A percentile compares a stretch with the other conserved stretches of the same genome.
Evolutionary conservation across 2,797 vertebrate genomes (phyloP).

Genomic region (Myripristis murdjan): DNA sequence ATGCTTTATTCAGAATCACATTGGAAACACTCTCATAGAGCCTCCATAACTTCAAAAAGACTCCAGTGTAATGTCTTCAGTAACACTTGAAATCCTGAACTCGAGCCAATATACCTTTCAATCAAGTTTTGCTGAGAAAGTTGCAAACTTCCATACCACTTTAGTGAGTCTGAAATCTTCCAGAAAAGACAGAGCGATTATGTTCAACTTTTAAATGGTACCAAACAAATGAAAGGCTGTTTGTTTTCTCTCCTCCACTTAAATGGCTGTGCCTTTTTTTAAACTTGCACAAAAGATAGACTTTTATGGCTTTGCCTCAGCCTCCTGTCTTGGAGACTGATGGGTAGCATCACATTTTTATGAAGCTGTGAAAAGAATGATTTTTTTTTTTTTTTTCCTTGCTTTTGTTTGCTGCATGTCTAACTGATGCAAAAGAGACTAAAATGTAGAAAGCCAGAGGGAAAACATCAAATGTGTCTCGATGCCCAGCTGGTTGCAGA

Average conservation of each 20-base stretch:
- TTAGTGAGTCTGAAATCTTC: slow-evolving; percentile 48
- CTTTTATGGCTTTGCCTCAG: slow-evolving; percentile 47
- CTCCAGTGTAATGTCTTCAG: slow-evolving; percentile 58
- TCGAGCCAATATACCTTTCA: slow-evolving; percentile 28
- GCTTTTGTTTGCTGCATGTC: slow-evolving; percentile 21
- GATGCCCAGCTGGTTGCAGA: slow-evolving; percentile 34
- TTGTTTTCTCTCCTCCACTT: slow-evolving; percentile 22
- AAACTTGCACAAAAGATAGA: slow-evolving; percentile 41
- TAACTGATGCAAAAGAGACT: slow-evolving; percentile 6
- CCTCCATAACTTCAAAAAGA: slow-evolving; percentile 55
- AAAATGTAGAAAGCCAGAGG: slow-evolving; percentile 3
- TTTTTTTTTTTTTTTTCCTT: slow-evolving; percentile 15
- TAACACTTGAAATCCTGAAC: slow-evolving; percentile 57
- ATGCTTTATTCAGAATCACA: slow-evolving; percentile 70
- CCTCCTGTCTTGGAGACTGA: slow-evolving; percentile 48
- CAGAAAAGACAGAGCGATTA: slow-evolving; percentile 57
- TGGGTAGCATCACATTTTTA: slow-evolving; percentile 53
- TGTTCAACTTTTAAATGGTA: slow-evolving; percentile 50
- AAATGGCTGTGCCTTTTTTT: slow-evolving; percentile 31
- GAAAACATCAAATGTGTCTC: slow-evolving; percentile 13
- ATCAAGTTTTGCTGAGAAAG: slow-evolving; percentile 50
- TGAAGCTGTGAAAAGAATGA: slow-evolving; percentile 52
- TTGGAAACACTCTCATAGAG: slow-evolving; percentile 61
- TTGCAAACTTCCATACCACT: slow-evolving; percentile 46
- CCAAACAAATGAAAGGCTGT: slow-evolving; percentile 55